phyloP scores from a whole-genome alignment of 1,140 invertebrate species.

The Sycophaga agraensis region DNA sequence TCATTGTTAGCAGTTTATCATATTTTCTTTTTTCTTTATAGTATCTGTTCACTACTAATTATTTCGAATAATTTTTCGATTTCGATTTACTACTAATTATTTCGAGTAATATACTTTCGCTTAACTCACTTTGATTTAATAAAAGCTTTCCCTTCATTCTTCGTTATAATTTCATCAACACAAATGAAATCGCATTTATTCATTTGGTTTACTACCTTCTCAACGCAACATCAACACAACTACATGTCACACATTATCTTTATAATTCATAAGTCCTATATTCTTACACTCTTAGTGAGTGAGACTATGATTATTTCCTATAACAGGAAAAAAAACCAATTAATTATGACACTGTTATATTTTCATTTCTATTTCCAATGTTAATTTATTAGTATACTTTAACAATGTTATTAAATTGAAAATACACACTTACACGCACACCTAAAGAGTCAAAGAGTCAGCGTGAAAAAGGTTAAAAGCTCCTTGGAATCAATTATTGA shows the following conservation, averaged over 20 bases:
- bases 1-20: conserved; percentile 6
- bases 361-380: not conserved
- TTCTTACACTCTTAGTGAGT: too few relatives aligned
- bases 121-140: conserved; percentile 2
- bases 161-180: not conserved
- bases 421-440: conserved; percentile 4
- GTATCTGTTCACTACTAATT: conserved; percentile 2
- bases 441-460: not conserved
- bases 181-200: not conserved
- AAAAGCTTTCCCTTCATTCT: not conserved
- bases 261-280: conserved; percentile 10
- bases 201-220: not conserved
- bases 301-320: not conserved
- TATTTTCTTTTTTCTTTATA: conserved; percentile 16
- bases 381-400: not conserved
- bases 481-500: too few relatives aligned
- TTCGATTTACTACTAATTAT: conserved; percentile 4
- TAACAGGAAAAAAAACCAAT: not conserved
- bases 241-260: conserved; percentile 16
- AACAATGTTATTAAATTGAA: not conserved
- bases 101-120: conserved; percentile 16
- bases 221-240: conserved; percentile 11
- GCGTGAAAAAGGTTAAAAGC: conserved; percentile 9
- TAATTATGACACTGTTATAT: too few relatives aligned
- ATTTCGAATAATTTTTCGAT: conserved; percentile 12